These are phyloP conservation scores for Drosophila sturtevanti DNA, from an alignment of 1,140 invertebrate species.

Conservation along the genomic window DNA sequence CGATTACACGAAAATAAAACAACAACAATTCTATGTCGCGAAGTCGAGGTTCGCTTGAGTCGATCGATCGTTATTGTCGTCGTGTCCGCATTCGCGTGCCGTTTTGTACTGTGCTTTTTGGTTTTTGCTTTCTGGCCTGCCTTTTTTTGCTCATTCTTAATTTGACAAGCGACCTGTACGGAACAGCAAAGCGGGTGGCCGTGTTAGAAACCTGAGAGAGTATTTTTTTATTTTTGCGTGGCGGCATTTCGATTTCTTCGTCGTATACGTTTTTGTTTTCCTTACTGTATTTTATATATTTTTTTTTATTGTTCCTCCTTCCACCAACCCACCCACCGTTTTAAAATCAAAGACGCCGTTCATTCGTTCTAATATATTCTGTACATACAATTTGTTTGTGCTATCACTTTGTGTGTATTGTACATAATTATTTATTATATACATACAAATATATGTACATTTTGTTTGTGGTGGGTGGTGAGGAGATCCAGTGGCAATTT, in stretches of 20 bases:
- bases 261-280: slow-evolving; percentile 19
- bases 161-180: slow-evolving; percentile 71
- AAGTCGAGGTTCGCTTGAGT: slow-evolving; percentile 18
- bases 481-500: slow-evolving; percentile 6
- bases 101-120: slow-evolving; percentile 15
- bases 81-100: slow-evolving; percentile 51
- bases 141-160: slow-evolving; percentile 70
- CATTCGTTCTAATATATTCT: not conserved
- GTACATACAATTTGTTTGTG: slow-evolving; percentile 5
- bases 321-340: not conserved
- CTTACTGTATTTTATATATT: too few relatives aligned
- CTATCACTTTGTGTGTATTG: not conserved
- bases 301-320: slow-evolving; percentile 37
- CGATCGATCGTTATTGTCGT: slow-evolving; percentile 41
- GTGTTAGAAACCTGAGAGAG: not conserved
- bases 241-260: slow-evolving; percentile 12
- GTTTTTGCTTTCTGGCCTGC: slow-evolving; percentile 28
- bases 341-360: not conserved
- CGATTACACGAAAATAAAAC: slow-evolving; percentile 22
- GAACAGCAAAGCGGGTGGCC: slow-evolving; percentile 36
- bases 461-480: not conserved
- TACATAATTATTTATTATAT: too few relatives aligned
- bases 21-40: not conserved
- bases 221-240: slow-evolving; percentile 32
- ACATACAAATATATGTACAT: too few relatives aligned